Conservation (phyloP, 2,113 vertebrate genomes). For the Corynorhinus townsendii region DNA sequence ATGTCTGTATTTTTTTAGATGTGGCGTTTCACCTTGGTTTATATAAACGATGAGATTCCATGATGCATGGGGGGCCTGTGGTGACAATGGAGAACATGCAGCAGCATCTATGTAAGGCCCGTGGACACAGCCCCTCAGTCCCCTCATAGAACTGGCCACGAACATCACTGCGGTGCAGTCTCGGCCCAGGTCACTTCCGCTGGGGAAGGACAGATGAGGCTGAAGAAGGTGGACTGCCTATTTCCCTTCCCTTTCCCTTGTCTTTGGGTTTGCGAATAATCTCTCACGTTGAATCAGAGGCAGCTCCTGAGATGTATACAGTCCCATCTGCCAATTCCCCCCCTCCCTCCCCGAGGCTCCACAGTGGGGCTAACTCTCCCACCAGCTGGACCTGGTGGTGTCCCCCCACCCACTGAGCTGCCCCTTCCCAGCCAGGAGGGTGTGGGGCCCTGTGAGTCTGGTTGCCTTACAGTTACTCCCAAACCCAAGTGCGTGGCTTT, state of each 20-base stretch:
- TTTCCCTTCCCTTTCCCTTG: fast-evolving
- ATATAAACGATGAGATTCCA: background rate
- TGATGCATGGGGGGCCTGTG: fast-evolving
- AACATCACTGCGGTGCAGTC: background rate
- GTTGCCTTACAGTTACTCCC: background rate
- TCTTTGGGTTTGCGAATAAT: fast-evolving
- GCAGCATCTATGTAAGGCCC: background rate
- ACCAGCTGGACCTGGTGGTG: fast-evolving
- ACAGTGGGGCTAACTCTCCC: fast-evolving
- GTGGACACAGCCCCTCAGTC: background rate
- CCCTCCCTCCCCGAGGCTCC: background rate
- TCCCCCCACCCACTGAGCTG: fast-evolving
- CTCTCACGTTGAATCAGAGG: too few relatives aligned
- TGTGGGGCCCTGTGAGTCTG: background rate
- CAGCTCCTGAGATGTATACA: fast-evolving
- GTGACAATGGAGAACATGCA: fast-evolving
- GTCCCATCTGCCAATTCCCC: background rate
- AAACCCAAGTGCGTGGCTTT: constrained; percentile 19
- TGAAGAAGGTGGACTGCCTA: fast-evolving
- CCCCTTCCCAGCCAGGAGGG: background rate
- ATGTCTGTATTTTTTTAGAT: fast-evolving
- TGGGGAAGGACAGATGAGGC: background rate
- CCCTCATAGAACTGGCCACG: fast-evolving
- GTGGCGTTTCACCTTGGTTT: background rate
- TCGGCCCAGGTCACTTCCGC: background rate